Base-by-base conservation (phyloP, 2,888 invertebrate species). In the Dryobota labecula region DNA sequence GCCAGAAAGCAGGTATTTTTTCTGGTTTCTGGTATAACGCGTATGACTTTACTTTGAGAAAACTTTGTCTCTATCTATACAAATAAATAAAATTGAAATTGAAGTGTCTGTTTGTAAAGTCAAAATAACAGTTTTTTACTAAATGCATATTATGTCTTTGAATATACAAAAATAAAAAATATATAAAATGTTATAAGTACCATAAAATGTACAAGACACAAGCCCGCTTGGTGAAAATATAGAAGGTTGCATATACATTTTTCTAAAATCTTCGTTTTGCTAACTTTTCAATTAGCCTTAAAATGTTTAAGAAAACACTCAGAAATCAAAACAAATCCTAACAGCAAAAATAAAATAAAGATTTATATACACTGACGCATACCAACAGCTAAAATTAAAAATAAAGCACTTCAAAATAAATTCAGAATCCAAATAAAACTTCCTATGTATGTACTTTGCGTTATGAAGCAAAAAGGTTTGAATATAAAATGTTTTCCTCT, bases 341-440 rank as follows among this genome's bases (percentile, higher is more conserved):
- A 51, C 38, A 56, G 24, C 27, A 41, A 43, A 56, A 75, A 63
- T n/a, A 60, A 49, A 62, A 33, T 45, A n/a, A 33, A 68, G 47
- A 56, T 30, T 45, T 45, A 67, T 75, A 64, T 56, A 41, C 64
- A 20, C 56, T n/a, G 30, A 41, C 61, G 49, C 64, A 43, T 51
- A 49, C 66, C 30, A 66, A 61, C 62, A 33, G 56, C 62, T 65
- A 62, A 65, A 65, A 61, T 65, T 60, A 58, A 69, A 71, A 76
- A 76, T 65, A 72, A 58, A 73, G 73, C 74, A 33, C n/a, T 56
- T 65, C 11, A 53, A 69, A 79, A 66, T 61, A 70, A 82, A 79
- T 43, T 60, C 65, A 75, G 64, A 73, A 71, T 65, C 30, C 65
- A 70, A 76, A 76, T 69, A 70, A 70, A 76, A 63, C 67, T 57